Base-by-base conservation (phyloP, 2,797 vertebrate species). In the Myotis findleyi region DNA sequence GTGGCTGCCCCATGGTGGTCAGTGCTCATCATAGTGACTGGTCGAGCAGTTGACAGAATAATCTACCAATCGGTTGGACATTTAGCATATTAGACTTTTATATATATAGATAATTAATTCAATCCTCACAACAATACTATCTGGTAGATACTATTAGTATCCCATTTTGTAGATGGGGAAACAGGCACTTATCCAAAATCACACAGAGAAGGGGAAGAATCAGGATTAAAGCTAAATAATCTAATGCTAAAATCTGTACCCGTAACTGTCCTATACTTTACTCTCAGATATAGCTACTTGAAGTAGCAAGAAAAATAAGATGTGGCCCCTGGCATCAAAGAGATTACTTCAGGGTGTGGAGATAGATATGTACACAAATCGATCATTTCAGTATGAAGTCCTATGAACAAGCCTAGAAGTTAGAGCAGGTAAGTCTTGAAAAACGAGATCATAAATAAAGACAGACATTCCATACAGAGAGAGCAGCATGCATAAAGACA, bases 361-460 rank as follows among this genome's bases (percentile, higher is more conserved):
- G 36, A 75, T 17, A 62, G 51, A 47, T 18, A 33, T 76, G n/a
- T 68, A 36, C 6, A 25, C 17, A 33, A 49, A 75, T 6, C 20
- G 21, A 38, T 27, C 38, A n/a, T 53, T 30, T 68, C 59, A 47
- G 36, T 38, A 14, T 20, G 14, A 79, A 85, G 64, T 62, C 27
- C 51, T 79, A 17, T 38, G 51, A 69, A 5, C 10, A 62, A 94
- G 18, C 17, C 36, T 66, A 51, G 16, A 62, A 25, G 16, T 88
- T 30, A 79, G 11, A 86, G 41, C 27, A 49, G 13, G 17, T 12
- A 79, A 77, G 38, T 23, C 89, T 59, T 86, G 30, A 44, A 83
- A 47, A 53, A 73, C 23, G 21, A 81, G n/a, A 57, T 84, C 76
- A 92, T 17, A 64, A 14, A n/a, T 57, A 57, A 55, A 95, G n/a